Evolutionary conservation across 2,888 invertebrate genomes (phyloP).

Genomic region (Lypha dubia): DNA sequence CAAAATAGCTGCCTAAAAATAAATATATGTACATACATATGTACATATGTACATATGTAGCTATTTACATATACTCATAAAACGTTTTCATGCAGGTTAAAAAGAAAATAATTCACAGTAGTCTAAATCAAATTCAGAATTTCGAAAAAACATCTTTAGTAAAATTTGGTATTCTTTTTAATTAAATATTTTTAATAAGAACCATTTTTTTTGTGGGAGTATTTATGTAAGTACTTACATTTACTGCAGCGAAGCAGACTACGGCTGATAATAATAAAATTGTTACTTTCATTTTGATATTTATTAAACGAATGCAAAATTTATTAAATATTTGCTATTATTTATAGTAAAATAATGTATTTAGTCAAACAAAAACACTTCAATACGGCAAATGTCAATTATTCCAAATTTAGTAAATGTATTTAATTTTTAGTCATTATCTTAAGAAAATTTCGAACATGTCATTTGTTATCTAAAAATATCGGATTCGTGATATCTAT

Average conservation of each 20-base stretch:
- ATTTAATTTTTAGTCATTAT: constrained; percentile 5
- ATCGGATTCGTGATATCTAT: constrained; percentile 7
- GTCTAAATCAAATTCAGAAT: too few species aligned
- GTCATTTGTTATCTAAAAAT: background rate
- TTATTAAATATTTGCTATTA: background rate
- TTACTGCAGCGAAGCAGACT: constrained; percentile 8
- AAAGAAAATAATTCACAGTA: too few species aligned
- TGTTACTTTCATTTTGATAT: constrained; percentile 9
- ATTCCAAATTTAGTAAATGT: background rate
- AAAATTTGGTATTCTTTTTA: too few species aligned
- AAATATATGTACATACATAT: background rate
- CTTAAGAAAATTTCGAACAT: background rate
- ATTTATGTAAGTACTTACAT: background rate
- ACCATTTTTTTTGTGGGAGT: background rate
- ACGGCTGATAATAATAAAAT: background rate
- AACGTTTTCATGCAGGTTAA: too few species aligned
- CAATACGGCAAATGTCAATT: background rate
- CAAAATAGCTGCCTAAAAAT: constrained; percentile 6
- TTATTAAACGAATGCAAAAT: background rate
- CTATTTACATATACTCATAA: background rate
- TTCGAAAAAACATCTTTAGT: too few species aligned
- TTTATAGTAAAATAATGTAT: background rate
- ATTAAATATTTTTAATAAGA: too few species aligned
- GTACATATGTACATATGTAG: background rate
- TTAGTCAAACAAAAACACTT: background rate